Evolutionary conservation across 1,140 invertebrate species (phyloP), one percentile per base, ranked within the genome.

Genomic region (Anastrepha obliqua): DNA sequence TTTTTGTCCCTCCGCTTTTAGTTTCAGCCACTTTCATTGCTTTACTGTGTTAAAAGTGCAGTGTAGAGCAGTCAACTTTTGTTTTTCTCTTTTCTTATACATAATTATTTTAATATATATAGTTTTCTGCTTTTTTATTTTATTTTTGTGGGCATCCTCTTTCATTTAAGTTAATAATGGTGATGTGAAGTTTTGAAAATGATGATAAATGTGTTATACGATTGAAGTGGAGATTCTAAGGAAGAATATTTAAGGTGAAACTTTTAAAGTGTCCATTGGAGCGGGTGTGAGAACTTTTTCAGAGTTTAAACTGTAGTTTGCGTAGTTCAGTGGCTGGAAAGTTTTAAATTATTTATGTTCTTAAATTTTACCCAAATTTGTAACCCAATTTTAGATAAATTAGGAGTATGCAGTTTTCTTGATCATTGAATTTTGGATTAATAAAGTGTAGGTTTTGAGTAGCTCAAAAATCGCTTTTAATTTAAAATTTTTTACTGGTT

Each of bases 111-210:
- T 29, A 29, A 29, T 29, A 29, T 29, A 29, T 29, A 29, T 29
- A 29, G 29, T 29, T 29, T 29, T 29, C 1, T 29, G 29, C 29
- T 29, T 29, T 29, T 29, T 29, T 29, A 29, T 29, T 29, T 29
- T 29, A 29, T 29, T 29, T 78, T 78, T 47, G 44, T 20, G 15
- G 2, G 3, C 60, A 15, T 62, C 60, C 74, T 29, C 20, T 55
- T 81, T 17, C 47, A 81, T 8, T 81, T 81, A 81, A 81, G 47
- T 81, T 81, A 81, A 81, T 81, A 81, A 81, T 55, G 74, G 47
- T 81, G 74, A 81, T 81, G 47, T 81, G 74, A 81, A 81, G 47
- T 81, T 51, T 81, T 13, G 74, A 81, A 81, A 74, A 81, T 81
- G 51, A 55, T 81, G 74, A 81, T 81, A 55, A 81, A 81, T 55